Evolutionary conservation across 2,797 vertebrate genomes (phyloP).

Genomic region (Pipistrellus nathusii): DNA sequence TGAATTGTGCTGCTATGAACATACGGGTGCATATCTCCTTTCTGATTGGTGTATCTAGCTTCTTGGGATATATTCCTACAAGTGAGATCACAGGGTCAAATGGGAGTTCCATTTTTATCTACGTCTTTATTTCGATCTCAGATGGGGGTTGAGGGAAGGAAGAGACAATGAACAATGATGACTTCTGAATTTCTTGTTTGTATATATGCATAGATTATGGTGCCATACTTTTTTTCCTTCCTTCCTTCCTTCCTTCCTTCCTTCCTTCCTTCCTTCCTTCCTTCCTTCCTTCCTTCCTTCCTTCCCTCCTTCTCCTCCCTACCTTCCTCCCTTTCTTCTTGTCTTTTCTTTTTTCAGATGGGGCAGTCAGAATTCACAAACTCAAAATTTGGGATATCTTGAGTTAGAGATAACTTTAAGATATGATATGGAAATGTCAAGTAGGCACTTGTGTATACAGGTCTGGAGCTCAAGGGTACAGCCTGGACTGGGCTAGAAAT

Average conservation of each 20-base stretch:
- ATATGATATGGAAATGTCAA: neutral
- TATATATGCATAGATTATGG: neutral
- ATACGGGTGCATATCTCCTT: too few relatives aligned
- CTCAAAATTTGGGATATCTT: neutral
- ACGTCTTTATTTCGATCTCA: neutral
- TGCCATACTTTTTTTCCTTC: neutral
- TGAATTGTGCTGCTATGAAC: too few relatives aligned
- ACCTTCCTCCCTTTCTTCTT: neutral
- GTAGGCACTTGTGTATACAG: neutral
- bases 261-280: too few relatives aligned
- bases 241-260: too few relatives aligned
- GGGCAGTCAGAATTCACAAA: neutral
- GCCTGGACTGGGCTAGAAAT: neutral
- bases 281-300: fast-evolving
- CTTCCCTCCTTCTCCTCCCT: fast-evolving
- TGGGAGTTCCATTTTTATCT: neutral
- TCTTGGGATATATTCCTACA: too few relatives aligned
- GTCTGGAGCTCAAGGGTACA: neutral
- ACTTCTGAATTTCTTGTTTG: neutral
- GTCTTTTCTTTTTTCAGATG: neutral
- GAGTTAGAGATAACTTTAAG: constrained; percentile 7
- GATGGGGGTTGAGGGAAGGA: neutral
- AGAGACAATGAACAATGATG: neutral
- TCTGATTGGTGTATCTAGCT: too few relatives aligned
- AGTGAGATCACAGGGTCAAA: too few relatives aligned